Evolutionary conservation across 37 sponge, comb jelly and placozoan genomes (phyloP), one percentile per base, ranked within the genome.

Genomic region (Theonella swinhoei): DNA sequence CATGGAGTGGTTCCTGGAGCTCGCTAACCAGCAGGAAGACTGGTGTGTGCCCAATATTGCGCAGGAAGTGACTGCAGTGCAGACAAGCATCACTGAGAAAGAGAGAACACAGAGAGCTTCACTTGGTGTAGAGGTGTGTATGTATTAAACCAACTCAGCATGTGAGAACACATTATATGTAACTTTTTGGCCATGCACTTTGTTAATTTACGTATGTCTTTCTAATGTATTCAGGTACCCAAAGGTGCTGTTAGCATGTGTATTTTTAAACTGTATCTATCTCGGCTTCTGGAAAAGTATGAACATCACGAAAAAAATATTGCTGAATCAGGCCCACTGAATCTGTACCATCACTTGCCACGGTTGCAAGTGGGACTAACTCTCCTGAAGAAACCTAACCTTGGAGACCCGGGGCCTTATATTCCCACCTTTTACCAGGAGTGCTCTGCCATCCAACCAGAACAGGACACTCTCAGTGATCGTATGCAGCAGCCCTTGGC

Each of bases 401-500:
- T 77, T 4, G 79, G 78, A 4, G 4, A 29, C 28, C 65, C 80
- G 0, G 74, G 67, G 25, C 80, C 85, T 20, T 89, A 84, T 68
- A 79, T 89, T 0, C 89, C 89, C 8, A 47, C 37, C 0, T 89
- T 79, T 42, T 89, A 89, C 47, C 84, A 89, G 64, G 73, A 84
- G 68, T 89, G 62, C 30, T 33, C 79, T 22, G 34, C 3, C 67
- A 67, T 28, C 68, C 86, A 9, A 11, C 64, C 54, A 7, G 54
- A 47, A 14, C 54, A 47, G 54, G 54, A 7, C 7, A 47, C 11
- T 14, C 54, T 47, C 54, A 14, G 54, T 7, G 14, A 14, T 1
- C 41, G 63, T 2, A 91, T 95, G 95, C 89, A 87, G 82, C 95
- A 95, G 69, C 90, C 90, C 17, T 60, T 95, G 29, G 83, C 84